Percentiles rank a stretch among this genome's conserved stretches.
Conservation (phyloP, 2,797 vertebrate species). For the Cyprinodon diabolis region DNA sequence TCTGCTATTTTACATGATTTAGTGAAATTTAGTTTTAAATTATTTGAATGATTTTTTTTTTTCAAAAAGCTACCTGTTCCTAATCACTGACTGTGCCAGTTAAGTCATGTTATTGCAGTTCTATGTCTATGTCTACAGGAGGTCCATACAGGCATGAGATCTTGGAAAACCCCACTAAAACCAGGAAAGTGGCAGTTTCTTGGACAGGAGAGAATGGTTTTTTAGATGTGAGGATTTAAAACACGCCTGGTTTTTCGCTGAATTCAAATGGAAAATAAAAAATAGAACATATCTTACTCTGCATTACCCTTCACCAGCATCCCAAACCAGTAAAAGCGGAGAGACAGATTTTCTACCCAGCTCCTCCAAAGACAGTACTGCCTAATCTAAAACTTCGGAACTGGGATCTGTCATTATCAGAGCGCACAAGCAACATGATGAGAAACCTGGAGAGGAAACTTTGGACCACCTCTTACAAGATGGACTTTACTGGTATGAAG, state of each 20-base stretch:
- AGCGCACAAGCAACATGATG: conserved; percentile 78
- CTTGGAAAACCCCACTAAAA: conserved; percentile 63
- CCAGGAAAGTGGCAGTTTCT: conserved; percentile 64
- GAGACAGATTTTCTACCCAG: conserved; percentile 73
- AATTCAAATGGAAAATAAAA: neutral
- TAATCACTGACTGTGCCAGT: neutral
- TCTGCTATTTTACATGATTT: too few relatives aligned
- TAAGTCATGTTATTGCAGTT: neutral
- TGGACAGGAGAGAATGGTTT: conserved; percentile 77
- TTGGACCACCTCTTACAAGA: conserved; percentile 80
- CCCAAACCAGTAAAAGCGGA: conserved; percentile 68
- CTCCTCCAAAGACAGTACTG: conserved; percentile 68
- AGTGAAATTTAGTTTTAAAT: too few relatives aligned
- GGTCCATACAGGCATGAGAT: conserved; percentile 81
- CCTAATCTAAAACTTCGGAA: conserved; percentile 69
- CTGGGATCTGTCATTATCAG: conserved; percentile 64
- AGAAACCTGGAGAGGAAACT: conserved; percentile 77
- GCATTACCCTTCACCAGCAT: conserved; percentile 57
- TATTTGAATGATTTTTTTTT: neutral
- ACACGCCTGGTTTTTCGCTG: neutral
- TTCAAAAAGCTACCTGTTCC: neutral
- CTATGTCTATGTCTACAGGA: conserved; percentile 59
- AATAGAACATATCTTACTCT: neutral
- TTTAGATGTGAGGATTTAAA: conserved; percentile 74
- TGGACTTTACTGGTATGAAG: conserved; percentile 79